Evolutionary conservation across 1,140 invertebrate genomes (phyloP), one percentile per base, ranked within the genome.

Genomic region (Palaemon carinicauda): DNA sequence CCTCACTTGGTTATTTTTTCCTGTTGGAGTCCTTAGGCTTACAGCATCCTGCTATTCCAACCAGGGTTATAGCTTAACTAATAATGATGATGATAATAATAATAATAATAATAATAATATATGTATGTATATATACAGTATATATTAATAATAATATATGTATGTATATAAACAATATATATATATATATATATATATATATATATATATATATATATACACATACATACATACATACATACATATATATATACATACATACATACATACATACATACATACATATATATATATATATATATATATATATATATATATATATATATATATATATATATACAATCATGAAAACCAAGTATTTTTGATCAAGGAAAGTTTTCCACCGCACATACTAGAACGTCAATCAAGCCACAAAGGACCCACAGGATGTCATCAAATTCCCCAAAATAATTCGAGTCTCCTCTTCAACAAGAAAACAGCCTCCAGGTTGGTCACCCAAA

Each of bases 281-380:
- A 69, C 12, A 69, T 21, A 65, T 21, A 65, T 21, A 65, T 21
- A 69, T 19, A 69, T 19, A 69, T 19, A 69, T 19, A 69, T 69
- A 69, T 69, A 69, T 69, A 69, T 69, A 69, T 69, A 69, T 69
- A 69, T 69, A 69, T 69, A 69, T 69, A 69, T 69, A 69, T 69
- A 69, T 69, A 69, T 69, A 69, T 69, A 69, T 69, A 69, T 69
- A 69, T 69, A 69, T 69, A 69, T 69, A 21, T 69, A 69, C 29
- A 29, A 12, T 24, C 3, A 29, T 15, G 60, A 27, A n/a, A 27
- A 29, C 12, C n/a, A 29, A 27, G 19, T 15, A 29, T 41, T 41
- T 0, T 12, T 41, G 12, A 41, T 29, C 21, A 77, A 41, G 17
- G 31, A 19, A 51, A 27, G 12, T 74, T 74, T 27, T 74, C 31